Percentiles rank a stretch among this genome's conserved stretches.
Evolutionary conservation across 2,113 vertebrate genomes (phyloP).

Genomic region (human): DNA sequence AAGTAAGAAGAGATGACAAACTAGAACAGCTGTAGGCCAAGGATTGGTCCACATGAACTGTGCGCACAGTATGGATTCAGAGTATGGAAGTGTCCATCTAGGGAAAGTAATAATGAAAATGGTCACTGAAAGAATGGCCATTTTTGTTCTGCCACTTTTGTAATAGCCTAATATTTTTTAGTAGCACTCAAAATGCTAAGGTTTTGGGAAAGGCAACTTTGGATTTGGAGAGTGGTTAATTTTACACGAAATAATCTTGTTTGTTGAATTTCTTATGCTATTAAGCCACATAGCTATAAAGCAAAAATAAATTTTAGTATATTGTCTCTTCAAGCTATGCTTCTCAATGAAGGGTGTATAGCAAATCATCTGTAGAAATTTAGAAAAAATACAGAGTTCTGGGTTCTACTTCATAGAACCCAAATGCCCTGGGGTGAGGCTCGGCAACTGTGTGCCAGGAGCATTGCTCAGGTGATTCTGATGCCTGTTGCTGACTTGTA

Average conservation of each 20-base stretch:
- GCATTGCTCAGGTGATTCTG: background rate
- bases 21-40: background rate
- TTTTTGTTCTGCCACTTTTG: background rate
- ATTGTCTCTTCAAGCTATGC: background rate
- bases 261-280: background rate
- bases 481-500: background rate
- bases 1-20: background rate
- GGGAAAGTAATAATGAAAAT: background rate
- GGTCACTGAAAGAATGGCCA: background rate
- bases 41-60: background rate
- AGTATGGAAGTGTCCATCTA: background rate
- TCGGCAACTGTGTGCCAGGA: background rate
- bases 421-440: background rate
- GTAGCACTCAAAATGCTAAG: background rate
- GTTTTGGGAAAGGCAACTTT: background rate
- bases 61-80: background rate
- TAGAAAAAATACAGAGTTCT: background rate
- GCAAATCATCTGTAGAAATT: background rate
- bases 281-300: background rate
- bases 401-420: background rate
- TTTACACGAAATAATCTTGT: background rate
- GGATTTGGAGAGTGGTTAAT: background rate
- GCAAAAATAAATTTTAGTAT: background rate
- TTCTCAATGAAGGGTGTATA: background rate
- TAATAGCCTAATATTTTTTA: background rate